Conservation (phyloP, 2,888 invertebrate genomes). For the Cataglyphis cursor region DNA sequence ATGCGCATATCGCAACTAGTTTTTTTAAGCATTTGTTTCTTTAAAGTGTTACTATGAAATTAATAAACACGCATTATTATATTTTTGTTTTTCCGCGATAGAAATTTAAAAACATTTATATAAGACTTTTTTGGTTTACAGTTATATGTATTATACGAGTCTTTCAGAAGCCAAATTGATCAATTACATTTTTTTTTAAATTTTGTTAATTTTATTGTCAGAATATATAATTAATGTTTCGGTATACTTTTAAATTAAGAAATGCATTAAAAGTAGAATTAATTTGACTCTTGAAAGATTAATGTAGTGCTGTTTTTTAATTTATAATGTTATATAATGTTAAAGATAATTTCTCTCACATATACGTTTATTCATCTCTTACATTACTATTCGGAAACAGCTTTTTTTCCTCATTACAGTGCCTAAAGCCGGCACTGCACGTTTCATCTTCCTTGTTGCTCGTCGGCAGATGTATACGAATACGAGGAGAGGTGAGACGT, state of each 20-base stretch:
- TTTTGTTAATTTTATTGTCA: not conserved
- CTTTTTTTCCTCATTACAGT: constrained; percentile 37
- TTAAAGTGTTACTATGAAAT: not conserved
- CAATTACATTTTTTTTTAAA: not conserved
- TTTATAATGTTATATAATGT: not conserved
- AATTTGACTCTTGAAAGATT: not conserved
- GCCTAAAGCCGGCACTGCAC: constrained; percentile 12
- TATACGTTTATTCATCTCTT: not conserved
- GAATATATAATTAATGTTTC: too few relatives aligned
- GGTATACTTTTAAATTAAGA: too few relatives aligned
- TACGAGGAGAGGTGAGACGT: constrained; percentile 4
- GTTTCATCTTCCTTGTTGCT: not conserved
- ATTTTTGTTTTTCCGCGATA: not conserved
- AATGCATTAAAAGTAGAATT: too few relatives aligned
- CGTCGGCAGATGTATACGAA: constrained; percentile 9
- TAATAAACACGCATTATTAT: not conserved
- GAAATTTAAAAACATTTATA: not conserved
- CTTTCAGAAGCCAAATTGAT: not conserved
- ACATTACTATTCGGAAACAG: constrained; percentile 5
- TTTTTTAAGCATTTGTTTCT: not conserved
- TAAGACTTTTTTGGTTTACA: not conserved
- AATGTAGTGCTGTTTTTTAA: not conserved
- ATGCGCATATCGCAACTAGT: not conserved
- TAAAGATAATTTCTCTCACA: not conserved
- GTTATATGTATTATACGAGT: not conserved